Percentiles rank a stretch among this genome's conserved stretches.
phyloP scores from a whole-genome alignment of 2,113 vertebrate genomes.

The Chamaea fasciata region DNA sequence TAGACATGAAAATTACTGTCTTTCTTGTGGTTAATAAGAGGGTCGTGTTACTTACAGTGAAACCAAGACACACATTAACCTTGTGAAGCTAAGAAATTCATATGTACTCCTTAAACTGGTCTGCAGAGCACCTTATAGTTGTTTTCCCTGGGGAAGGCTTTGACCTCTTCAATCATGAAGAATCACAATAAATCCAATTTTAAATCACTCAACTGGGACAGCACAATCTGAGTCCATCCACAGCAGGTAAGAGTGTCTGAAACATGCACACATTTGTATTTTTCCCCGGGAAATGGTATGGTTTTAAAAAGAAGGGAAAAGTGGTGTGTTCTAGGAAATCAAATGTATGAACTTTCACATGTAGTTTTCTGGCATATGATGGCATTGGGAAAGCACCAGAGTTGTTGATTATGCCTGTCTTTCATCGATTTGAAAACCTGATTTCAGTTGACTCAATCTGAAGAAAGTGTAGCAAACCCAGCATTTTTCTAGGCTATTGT shows the following conservation, averaged over 20 bases:
- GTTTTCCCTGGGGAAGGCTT: neutral
- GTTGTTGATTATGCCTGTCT: neutral
- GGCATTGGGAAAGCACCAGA: neutral
- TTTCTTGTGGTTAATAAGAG: neutral
- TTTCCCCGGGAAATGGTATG: neutral
- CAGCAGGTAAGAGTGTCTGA: neutral
- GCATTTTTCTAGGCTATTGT: neutral
- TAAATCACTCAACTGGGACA: neutral
- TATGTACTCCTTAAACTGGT: neutral
- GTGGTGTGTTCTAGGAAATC: neutral
- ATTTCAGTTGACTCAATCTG: neutral
- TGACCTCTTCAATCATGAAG: neutral
- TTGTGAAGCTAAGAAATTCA: neutral
- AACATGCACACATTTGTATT: neutral
- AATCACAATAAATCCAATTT: neutral
- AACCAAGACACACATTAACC: neutral
- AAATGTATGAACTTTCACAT: neutral
- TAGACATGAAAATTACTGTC: neutral
- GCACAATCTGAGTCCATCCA: neutral
- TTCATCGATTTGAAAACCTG: neutral
- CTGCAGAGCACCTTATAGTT: neutral
- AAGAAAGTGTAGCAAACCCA: neutral
- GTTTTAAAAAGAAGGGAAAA: neutral
- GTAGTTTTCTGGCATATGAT: neutral
- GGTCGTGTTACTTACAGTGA: neutral